A percentile compares a stretch with the other conserved stretches of the same genome.
Conservation (phyloP, 2,113 vertebrate species). For the Gallinago jamesoni region DNA sequence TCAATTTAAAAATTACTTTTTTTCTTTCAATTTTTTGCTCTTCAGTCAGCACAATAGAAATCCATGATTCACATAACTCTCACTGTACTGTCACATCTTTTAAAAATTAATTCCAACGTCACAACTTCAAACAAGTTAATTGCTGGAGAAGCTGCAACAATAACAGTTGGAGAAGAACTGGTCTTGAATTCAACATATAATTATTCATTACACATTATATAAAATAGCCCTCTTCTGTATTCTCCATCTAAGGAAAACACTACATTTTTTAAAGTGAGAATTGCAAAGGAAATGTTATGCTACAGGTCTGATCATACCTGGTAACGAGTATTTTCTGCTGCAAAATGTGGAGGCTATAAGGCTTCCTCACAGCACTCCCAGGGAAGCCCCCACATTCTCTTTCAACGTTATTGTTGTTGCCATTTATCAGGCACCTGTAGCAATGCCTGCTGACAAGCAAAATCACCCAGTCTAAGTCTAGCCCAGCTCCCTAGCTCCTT, state of each 20-base stretch:
- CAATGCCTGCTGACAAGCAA: neutral
- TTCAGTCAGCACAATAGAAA: neutral
- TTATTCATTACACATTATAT: neutral
- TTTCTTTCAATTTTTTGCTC: neutral
- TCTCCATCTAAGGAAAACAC: neutral
- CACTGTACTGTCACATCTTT: neutral
- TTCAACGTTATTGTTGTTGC: neutral
- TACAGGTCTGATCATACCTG: neutral
- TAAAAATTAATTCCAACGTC: neutral
- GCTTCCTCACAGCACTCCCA: accelerated
- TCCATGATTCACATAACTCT: neutral
- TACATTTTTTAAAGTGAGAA: neutral
- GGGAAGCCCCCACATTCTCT: neutral
- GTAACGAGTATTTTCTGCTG: neutral
- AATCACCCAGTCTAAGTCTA: neutral
- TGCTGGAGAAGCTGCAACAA: neutral
- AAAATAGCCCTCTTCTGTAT: neutral
- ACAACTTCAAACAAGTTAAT: neutral
- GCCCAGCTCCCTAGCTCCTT: neutral
- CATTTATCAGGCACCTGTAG: neutral
- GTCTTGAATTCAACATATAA: neutral
- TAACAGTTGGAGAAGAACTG: neutral
- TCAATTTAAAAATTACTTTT: neutral
- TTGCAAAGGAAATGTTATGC: neutral
- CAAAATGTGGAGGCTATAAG: neutral